Evolutionary conservation across 2,113 vertebrate genomes (phyloP).

Genomic region (Mormyrus iriodes): DNA sequence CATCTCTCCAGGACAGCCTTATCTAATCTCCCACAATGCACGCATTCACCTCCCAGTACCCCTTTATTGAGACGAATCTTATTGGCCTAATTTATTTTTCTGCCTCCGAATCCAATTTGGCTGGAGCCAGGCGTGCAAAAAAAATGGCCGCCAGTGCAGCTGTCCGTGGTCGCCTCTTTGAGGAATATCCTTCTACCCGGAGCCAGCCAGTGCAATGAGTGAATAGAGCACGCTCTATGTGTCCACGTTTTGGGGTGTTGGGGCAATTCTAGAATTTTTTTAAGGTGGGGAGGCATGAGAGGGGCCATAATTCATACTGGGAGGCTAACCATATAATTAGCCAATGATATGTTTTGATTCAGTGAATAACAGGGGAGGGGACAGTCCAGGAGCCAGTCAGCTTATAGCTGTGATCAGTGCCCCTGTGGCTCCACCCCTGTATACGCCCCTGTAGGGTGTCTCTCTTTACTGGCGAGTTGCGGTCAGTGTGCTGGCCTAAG

Average conservation of each 20-base stretch:
- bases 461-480: background rate
- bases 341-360: background rate
- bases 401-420: background rate
- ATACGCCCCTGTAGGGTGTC: background rate
- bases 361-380: background rate
- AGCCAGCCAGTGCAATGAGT: too few relatives aligned
- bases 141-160: background rate
- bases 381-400: background rate
- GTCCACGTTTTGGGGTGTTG: background rate
- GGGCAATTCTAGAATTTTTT: background rate
- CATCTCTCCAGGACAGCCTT: background rate
- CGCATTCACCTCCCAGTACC: background rate
- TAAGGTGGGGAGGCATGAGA: background rate
- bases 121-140: constrained; percentile 11
- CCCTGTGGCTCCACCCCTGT: background rate
- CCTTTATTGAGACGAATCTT: background rate
- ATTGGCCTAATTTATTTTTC: background rate
- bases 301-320: background rate
- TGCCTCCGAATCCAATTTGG: background rate
- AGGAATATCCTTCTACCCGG: background rate
- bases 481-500: background rate
- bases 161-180: background rate
- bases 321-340: background rate
- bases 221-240: background rate
- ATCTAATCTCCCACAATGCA: constrained; percentile 3